Evolutionary conservation across 2,797 vertebrate species (phyloP).

Genomic region (Somateria mollissima): DNA sequence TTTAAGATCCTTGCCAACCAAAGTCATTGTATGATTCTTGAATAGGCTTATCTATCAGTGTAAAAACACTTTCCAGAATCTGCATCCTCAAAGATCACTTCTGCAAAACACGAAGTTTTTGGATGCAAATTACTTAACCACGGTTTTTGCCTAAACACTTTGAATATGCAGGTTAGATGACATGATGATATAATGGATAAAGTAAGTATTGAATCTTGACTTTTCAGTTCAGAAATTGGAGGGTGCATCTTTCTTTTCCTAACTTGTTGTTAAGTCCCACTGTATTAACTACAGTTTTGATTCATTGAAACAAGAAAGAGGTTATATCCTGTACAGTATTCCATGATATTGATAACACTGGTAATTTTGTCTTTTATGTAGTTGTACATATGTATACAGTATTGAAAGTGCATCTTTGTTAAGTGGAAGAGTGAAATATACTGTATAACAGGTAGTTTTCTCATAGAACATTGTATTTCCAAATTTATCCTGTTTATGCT

Average conservation of each 20-base stretch:
- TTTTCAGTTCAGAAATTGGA: neutral
- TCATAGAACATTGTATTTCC: constrained; percentile 8
- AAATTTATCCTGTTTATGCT: constrained; percentile 45
- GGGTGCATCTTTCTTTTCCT: neutral
- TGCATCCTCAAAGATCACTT: neutral
- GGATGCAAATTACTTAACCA: neutral
- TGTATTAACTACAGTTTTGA: neutral
- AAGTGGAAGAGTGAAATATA: neutral
- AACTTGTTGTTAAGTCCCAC: neutral
- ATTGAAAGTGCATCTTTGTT: constrained; percentile 23
- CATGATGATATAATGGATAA: neutral
- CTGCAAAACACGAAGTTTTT: neutral
- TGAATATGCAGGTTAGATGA: neutral
- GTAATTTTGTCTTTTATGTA: neutral
- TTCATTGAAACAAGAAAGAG: neutral
- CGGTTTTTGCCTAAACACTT: neutral
- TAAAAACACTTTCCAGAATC: neutral
- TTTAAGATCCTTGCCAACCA: too few species aligned
- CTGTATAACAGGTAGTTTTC: neutral
- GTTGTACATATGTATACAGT: neutral
- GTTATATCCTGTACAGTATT: neutral
- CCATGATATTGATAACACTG: neutral
- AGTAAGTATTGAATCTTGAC: neutral
- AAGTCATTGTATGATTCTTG: neutral
- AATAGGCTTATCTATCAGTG: constrained; percentile 10